A percentile compares a stretch with the other conserved stretches of the same genome.
phyloP scores from a whole-genome alignment of 2,113 vertebrate species.

The Hystrix cristata region DNA sequence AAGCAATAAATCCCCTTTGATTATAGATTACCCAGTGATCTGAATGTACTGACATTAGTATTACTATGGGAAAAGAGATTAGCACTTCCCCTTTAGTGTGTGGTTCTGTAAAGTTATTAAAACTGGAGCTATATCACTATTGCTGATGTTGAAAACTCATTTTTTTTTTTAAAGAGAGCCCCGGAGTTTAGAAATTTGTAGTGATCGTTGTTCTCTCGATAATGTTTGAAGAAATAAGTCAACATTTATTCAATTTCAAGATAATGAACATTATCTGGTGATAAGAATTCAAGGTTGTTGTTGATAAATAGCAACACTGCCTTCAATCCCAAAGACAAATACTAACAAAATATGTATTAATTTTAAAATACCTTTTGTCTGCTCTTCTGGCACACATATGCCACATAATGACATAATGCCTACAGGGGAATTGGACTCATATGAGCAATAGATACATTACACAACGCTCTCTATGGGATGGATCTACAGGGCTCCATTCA shows the following conservation, averaged over 20 bases:
- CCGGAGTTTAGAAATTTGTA: background rate
- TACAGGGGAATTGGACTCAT: conserved; percentile 45
- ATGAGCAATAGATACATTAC: conserved; percentile 70
- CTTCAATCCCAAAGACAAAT: conserved; percentile 50
- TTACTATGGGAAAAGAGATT: background rate
- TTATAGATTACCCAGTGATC: background rate
- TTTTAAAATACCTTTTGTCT: conserved; percentile 66
- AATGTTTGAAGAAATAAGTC: background rate
- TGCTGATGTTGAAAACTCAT: background rate
- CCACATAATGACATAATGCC: conserved; percentile 43
- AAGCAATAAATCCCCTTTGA: background rate
- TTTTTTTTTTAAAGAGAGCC: background rate
- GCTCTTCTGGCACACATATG: conserved; percentile 42
- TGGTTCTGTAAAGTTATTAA: background rate
- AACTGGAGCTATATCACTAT: background rate
- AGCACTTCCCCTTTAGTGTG: background rate
- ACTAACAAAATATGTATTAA: conserved; percentile 42
- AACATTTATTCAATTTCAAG: background rate
- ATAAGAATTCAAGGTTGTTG: conserved; percentile 49
- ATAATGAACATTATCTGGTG: background rate
- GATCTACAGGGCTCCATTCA: background rate
- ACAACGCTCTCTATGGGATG: conserved; percentile 42
- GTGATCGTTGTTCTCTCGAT: background rate
- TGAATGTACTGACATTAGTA: background rate
- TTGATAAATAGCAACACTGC: background rate